Percentiles rank a stretch among this genome's conserved stretches.
These are phyloP conservation scores for Heliopora coerulea DNA, from an alignment of 92 coral and sea anemone species.

Conservation along the genomic window DNA sequence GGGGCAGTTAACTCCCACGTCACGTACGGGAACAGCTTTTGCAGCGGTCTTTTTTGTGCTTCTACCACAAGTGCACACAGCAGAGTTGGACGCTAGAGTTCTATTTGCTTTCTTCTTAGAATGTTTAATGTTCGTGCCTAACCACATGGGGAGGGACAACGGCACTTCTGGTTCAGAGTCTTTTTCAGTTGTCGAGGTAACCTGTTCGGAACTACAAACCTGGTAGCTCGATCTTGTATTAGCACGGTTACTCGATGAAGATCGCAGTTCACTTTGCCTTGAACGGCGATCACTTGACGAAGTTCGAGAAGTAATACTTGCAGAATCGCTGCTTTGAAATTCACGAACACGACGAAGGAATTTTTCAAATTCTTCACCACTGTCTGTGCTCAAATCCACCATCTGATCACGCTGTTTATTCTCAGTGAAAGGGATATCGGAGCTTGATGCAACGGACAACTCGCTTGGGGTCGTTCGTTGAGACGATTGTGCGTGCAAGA, in stretches of 20 bases:
- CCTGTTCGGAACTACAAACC: not conserved
- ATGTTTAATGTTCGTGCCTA: conserved; percentile 13
- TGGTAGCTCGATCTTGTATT: not conserved
- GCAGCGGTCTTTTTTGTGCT: conserved; percentile 30
- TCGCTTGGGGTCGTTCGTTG: conserved; percentile 14
- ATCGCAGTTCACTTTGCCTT: not conserved
- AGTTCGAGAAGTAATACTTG: not conserved
- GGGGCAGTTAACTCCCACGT: conserved; percentile 86
- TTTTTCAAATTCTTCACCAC: conserved; percentile 42
- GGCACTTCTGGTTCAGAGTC: not conserved
- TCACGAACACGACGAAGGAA: conserved; percentile 37
- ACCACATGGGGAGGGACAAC: conserved; percentile 29
- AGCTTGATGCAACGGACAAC: conserved; percentile 11
- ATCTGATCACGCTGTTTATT: not conserved
- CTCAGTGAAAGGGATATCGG: conserved; percentile 4
- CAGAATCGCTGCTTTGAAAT: conserved; percentile 28
- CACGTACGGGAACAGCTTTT: conserved; percentile 54
- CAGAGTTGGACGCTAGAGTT: not conserved
- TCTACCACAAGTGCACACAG: conserved; percentile 43
- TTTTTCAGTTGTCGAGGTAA: not conserved
- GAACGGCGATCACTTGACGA: not conserved
- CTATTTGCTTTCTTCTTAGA: not conserved
- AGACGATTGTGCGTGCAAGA: conserved; percentile 5
- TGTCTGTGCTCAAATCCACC: conserved; percentile 23
- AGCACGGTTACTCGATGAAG: not conserved